Conservation (phyloP, 2,797 vertebrate species). For the Simalia tracyae region DNA sequence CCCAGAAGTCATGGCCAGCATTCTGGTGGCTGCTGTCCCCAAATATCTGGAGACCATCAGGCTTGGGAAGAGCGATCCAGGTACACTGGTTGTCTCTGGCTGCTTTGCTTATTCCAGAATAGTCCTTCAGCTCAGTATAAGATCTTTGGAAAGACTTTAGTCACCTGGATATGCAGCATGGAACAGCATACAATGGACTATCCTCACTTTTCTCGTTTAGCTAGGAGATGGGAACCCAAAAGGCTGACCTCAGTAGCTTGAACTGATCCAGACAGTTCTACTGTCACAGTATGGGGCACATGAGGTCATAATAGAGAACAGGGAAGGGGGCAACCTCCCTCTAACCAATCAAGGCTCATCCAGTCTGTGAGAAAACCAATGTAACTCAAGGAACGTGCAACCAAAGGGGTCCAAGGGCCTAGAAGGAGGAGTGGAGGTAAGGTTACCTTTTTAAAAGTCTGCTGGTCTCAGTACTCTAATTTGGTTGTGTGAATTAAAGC, state of each 20-base stretch:
- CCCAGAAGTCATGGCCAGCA: too few relatives aligned
- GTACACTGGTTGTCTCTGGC: too few relatives aligned
- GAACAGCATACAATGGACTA: neutral
- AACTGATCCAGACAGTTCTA: neutral
- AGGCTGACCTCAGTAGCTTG: neutral
- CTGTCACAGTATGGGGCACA: neutral
- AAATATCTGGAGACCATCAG: neutral
- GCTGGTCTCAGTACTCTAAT: neutral
- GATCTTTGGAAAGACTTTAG: neutral
- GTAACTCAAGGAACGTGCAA: neutral
- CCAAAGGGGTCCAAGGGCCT: fast-evolving
- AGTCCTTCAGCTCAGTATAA: neutral
- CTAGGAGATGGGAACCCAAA: neutral
- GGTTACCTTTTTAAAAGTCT: too few relatives aligned
- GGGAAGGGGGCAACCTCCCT: neutral
- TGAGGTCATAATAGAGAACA: neutral
- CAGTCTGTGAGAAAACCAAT: neutral
- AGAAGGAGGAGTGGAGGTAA: too few relatives aligned
- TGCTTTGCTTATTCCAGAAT: neutral
- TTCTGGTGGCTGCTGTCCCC: neutral
- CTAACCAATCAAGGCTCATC: neutral
- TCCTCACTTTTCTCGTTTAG: neutral
- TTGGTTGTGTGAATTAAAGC: neutral
- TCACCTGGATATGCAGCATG: neutral
- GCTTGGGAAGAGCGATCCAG: neutral